Conservation (phyloP, 2,888 invertebrate genomes). For the Psylliodes chrysocephalus region DNA sequence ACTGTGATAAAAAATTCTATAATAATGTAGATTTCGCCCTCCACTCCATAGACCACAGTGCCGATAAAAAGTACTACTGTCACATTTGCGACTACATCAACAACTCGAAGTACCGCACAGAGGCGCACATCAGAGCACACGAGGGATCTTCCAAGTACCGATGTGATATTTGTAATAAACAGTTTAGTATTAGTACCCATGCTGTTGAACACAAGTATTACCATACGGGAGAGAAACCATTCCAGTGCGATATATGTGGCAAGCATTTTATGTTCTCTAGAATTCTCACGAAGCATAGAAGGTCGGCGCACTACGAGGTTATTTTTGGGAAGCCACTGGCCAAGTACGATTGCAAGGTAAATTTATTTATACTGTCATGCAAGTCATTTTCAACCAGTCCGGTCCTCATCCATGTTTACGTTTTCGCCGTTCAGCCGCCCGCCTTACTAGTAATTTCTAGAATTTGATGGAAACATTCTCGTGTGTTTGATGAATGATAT, state of each 20-base stretch:
- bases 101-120: constrained; percentile 55
- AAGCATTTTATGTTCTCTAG: constrained; percentile 65
- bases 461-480: too few species aligned
- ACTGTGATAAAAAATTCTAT: constrained; percentile 67
- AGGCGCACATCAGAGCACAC: constrained; percentile 63
- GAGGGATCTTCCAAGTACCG: constrained; percentile 60
- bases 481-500: too few species aligned
- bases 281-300: constrained; percentile 65
- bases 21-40: constrained; percentile 52
- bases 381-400: too few species aligned
- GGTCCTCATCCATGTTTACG: too few species aligned
- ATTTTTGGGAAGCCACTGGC: constrained; percentile 52
- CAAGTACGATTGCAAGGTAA: constrained; percentile 62
- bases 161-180: constrained; percentile 55
- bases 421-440: too few species aligned
- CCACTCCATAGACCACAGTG: constrained; percentile 51
- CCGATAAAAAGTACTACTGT: constrained; percentile 50
- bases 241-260: constrained; percentile 67
- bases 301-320: constrained; percentile 64
- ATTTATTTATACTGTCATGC: too few species aligned
- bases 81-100: constrained; percentile 56
- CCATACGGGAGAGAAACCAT: constrained; percentile 61
- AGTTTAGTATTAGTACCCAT: constrained; percentile 53
- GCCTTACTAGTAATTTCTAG: too few species aligned
- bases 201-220: constrained; percentile 53